A percentile compares a stretch with the other conserved stretches of the same genome.
Conservation (phyloP, 92 coral and sea anemone species). For the Pocillopora meandrina region DNA sequence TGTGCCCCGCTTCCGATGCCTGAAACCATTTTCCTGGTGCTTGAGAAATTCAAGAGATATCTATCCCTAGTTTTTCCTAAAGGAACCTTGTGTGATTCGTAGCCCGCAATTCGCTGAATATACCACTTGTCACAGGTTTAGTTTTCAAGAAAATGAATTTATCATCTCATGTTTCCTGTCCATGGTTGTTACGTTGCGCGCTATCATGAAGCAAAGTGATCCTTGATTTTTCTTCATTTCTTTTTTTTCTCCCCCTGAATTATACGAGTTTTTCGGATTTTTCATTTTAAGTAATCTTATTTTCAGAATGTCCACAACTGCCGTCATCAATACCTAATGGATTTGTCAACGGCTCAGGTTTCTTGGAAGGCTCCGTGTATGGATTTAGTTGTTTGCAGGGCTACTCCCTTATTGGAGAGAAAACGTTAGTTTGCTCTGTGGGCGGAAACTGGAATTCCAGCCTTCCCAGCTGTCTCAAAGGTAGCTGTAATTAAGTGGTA, state of each 20-base stretch:
- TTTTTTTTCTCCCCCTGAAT: too few species aligned
- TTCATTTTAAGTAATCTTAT: not conserved
- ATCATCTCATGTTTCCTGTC: too few species aligned
- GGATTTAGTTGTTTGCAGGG: slow-evolving; percentile 25
- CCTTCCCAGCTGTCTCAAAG: slow-evolving; percentile 50
- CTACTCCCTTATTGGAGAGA: slow-evolving; percentile 24
- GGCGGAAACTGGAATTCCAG: slow-evolving; percentile 62
- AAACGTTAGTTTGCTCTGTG: slow-evolving; percentile 2
- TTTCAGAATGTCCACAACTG: slow-evolving; percentile 33
- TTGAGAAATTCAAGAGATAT: not conserved
- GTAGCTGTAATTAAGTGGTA: not conserved
- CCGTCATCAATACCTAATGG: slow-evolving; percentile 27
- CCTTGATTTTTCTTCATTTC: too few species aligned
- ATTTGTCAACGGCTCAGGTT: slow-evolving; percentile 10
- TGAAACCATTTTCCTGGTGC: too few species aligned
- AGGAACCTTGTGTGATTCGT: not conserved
- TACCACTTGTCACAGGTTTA: too few species aligned
- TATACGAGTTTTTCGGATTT: not conserved
- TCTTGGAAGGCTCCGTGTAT: slow-evolving; percentile 17
- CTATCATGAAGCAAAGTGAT: too few species aligned
- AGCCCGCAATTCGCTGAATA: not conserved
- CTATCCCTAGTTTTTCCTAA: not conserved
- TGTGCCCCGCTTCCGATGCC: too few species aligned
- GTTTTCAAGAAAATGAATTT: too few species aligned
- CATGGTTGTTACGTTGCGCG: too few species aligned